Evolutionary conservation across 2,888 invertebrate species (phyloP).

Genomic region (Epicampocera succincta): DNA sequence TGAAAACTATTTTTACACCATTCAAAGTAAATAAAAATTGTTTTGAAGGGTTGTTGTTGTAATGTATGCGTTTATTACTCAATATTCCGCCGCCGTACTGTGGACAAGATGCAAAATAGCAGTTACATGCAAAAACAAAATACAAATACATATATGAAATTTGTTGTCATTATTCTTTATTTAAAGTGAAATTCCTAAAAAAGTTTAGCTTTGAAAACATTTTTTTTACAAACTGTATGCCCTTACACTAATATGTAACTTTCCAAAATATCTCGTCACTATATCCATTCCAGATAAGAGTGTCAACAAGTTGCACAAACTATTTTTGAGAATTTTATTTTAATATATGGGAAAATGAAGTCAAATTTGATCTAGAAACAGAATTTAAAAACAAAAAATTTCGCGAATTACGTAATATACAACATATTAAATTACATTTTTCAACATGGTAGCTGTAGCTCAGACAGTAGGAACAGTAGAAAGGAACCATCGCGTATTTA

Average conservation of each 20-base stretch:
- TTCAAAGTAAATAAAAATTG: no score
- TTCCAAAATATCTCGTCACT: slow-evolving; percentile 66
- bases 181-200: no score
- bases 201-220: no score
- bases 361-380: slow-evolving; percentile 62
- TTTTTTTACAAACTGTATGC: no score
- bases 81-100: no score
- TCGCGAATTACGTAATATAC: slow-evolving; percentile 37
- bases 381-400: slow-evolving; percentile 42
- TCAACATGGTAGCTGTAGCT: slow-evolving; percentile 62
- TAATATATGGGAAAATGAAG: slow-evolving; percentile 61
- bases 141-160: no score
- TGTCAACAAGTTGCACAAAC: slow-evolving; percentile 67
- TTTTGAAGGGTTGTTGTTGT: no score
- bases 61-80: no score
- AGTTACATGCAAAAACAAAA: no score
- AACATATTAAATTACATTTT: slow-evolving; percentile 34
- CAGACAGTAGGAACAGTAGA: slow-evolving; percentile 29
- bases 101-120: no score
- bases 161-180: no score
- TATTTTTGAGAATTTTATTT: slow-evolving; percentile 70
- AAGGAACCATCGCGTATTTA: slow-evolving; percentile 25
- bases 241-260: slow-evolving; percentile 40
- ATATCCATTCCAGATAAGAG: slow-evolving; percentile 68
- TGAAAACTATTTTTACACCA: no score